A percentile compares a stretch with the other conserved stretches of the same genome.
Evolutionary conservation across 1,140 invertebrate genomes (phyloP).

Genomic region (Gryon sp.): DNA sequence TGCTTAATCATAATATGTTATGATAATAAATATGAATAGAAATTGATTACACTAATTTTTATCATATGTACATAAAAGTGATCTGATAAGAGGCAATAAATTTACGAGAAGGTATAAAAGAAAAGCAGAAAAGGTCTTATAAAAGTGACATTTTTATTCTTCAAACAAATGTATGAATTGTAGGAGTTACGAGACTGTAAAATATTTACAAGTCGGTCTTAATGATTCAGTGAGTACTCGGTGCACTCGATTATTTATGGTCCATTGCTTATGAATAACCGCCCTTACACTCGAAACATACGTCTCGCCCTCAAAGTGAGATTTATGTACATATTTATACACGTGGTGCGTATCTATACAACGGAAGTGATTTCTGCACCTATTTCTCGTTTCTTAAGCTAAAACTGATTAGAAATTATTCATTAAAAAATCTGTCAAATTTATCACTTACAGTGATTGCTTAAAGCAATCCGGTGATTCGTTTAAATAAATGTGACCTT

Average conservation of each 20-base stretch:
- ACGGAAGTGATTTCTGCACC: constrained; percentile 47
- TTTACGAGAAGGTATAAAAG: background rate
- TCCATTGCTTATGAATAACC: constrained; percentile 60
- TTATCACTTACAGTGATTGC: too few relatives aligned
- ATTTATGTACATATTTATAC: constrained; percentile 57
- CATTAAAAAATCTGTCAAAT: constrained; percentile 10
- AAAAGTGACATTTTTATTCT: constrained; percentile 35
- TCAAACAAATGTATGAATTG: constrained; percentile 38
- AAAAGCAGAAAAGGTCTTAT: background rate
- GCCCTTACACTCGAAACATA: constrained; percentile 49
- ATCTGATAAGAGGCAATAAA: constrained; percentile 4
- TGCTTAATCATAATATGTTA: background rate
- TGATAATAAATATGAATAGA: too few relatives aligned
- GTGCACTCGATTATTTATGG: constrained; percentile 58
- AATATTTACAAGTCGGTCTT: constrained; percentile 57
- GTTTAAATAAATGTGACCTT: constrained; percentile 20
- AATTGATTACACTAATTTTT: too few relatives aligned
- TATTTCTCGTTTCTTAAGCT: background rate
- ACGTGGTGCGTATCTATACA: constrained; percentile 11
- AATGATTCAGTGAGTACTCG: constrained; percentile 57
- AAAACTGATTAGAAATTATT: constrained; percentile 28
- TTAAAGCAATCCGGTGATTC: too few relatives aligned
- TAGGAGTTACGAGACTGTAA: constrained; percentile 48
- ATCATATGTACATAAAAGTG: background rate
- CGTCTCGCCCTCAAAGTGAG: constrained; percentile 49